Base-by-base conservation (phyloP, 1,140 invertebrate species). In the Chrysoperla carnea region DNA sequence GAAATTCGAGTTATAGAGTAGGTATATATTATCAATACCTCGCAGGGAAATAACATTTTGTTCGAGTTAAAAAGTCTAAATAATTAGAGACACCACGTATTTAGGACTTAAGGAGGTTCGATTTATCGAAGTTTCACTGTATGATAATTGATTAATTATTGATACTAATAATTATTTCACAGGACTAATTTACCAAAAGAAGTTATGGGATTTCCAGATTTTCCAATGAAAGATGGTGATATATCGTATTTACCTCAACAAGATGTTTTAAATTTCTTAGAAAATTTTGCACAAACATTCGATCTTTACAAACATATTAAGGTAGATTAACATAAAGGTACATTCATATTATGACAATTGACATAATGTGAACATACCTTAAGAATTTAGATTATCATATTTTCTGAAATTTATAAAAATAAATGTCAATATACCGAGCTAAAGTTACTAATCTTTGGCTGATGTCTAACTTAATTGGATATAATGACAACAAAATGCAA, bases 101-200 rank as follows among this genome's bases (percentile, higher is more conserved):
- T 12, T 17, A 27, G 17, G 7, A n/a, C n/a, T 17, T 43, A 1
- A 39, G n/a, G 33, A 29, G 17, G 31, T 8, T 40, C 29, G 15
- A 29, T 13, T 29, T 12, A 36, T 31, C 14, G 17, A n/a, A 36
- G 9, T 33, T 40, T 46, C 13, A 29, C 17, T 39, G 29, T 43
- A 37, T 29, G 28, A 36, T 29, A 44, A 44, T 49, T 44, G 36
- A 29, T 29, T 46, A 45, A 29, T 49, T 41, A 46, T 46, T 39
- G 23, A 39, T 35, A 44, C 36, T 15, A 11, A 48, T 37, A 31
- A 42, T 41, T 50, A 44, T 29, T 45, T 56, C 54, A 41, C 53
- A 85, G 81, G 52, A 83, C 81, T 6, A 86, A 86, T 66, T 56
- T 86, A 28, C 83, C 83, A 2, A 84, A 84, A 57, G 77, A 85